Evolutionary conservation across 2,113 vertebrate species (phyloP).

Genomic region (Sphaerodactylus townsendi): DNA sequence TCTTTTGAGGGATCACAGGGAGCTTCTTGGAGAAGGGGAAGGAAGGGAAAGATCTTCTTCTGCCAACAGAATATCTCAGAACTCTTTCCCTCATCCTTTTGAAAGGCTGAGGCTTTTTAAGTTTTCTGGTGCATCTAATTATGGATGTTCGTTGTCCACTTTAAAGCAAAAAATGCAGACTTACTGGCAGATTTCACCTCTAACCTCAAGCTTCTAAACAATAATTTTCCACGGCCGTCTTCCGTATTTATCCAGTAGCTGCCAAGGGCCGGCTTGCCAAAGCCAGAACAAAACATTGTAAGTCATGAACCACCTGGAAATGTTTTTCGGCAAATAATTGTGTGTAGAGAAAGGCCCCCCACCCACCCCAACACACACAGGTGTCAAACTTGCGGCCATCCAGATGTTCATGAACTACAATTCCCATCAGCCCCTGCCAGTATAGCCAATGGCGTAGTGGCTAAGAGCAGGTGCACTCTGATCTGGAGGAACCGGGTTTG

Average conservation of each 20-base stretch:
- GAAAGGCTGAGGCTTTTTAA: conserved; percentile 1
- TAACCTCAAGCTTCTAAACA: neutral
- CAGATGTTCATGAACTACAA: too few relatives aligned
- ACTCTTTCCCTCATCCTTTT: neutral
- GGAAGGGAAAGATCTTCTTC: too few relatives aligned
- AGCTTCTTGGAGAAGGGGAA: too few relatives aligned
- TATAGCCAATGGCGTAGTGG: too few relatives aligned
- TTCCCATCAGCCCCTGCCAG: too few relatives aligned
- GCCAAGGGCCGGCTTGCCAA: neutral
- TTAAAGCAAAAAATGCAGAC: conserved; percentile 11
- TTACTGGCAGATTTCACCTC: neutral
- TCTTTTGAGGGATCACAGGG: too few relatives aligned
- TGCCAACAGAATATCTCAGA: too few relatives aligned
- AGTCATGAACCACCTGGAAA: neutral
- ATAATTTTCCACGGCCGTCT: neutral
- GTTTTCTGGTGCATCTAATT: neutral
- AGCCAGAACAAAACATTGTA: neutral
- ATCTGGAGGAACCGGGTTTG: too few relatives aligned
- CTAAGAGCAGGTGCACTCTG: too few relatives aligned
- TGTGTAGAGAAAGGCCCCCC: neutral
- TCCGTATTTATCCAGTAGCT: neutral
- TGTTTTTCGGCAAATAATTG: conserved; percentile 19
- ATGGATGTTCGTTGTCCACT: neutral
- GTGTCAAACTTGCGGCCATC: too few relatives aligned
- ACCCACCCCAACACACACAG: too few relatives aligned